Percentiles rank a stretch among this genome's conserved stretches.
Conservation (phyloP, 2,113 vertebrate genomes). For the Camarhynchus parvulus region DNA sequence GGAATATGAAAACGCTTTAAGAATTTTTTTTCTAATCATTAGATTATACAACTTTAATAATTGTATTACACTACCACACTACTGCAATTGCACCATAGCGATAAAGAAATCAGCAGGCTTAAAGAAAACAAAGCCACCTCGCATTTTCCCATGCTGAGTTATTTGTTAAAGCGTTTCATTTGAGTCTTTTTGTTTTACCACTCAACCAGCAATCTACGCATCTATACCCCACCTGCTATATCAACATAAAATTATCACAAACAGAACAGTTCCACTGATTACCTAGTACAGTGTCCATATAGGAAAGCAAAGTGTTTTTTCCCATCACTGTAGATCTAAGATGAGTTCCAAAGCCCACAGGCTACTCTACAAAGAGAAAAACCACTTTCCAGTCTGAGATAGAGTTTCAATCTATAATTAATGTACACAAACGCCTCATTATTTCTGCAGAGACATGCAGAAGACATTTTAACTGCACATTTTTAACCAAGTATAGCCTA, state of each 20-base stretch:
- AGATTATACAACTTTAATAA: background rate
- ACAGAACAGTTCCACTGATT: background rate
- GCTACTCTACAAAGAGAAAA: background rate
- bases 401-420: background rate
- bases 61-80: background rate
- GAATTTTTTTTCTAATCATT: background rate
- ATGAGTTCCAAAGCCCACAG: background rate
- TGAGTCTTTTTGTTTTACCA: background rate
- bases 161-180: background rate
- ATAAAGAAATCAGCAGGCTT: background rate
- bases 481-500: background rate
- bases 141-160: background rate
- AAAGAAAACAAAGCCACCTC: background rate
- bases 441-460: conserved; percentile 6
- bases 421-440: background rate
- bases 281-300: background rate
- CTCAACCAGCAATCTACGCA: background rate
- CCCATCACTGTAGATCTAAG: background rate
- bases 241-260: background rate
- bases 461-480: conserved; percentile 1
- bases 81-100: background rate
- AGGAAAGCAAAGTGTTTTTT: background rate
- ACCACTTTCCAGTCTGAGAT: background rate
- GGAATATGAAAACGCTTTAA: background rate
- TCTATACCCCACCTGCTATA: background rate